Percentiles rank a stretch among this genome's conserved stretches.
These are phyloP conservation scores for Ochlodes sylvanus DNA, from an alignment of 2,888 invertebrate genomes.

Conservation along the genomic window DNA sequence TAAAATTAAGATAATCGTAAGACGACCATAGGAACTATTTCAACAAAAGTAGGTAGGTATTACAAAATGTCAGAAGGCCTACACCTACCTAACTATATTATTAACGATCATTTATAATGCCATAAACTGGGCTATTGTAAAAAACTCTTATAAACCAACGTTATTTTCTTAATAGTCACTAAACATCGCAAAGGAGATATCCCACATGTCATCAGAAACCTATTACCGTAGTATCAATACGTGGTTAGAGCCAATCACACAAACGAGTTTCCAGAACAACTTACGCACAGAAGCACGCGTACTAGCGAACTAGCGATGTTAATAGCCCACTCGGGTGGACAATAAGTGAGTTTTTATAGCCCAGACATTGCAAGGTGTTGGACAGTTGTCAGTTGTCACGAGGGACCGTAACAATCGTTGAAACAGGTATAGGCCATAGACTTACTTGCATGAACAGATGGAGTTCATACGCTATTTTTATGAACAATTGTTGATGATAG, in stretches of 20 bases:
- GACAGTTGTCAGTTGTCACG: conserved; percentile 39
- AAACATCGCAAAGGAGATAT: conserved; percentile 29
- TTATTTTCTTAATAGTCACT: conserved; percentile 24
- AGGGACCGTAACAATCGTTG: conserved; percentile 42
- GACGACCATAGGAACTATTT: neutral
- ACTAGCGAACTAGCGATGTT: conserved; percentile 47
- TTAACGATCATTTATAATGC: conserved; percentile 5
- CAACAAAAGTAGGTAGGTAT: neutral
- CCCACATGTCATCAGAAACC: conserved; percentile 34
- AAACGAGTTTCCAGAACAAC: conserved; percentile 51
- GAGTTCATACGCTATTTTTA: neutral
- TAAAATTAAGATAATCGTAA: neutral
- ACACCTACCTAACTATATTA: neutral
- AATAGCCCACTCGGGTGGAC: conserved; percentile 59
- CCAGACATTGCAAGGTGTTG: conserved; percentile 59
- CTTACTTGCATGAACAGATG: neutral
- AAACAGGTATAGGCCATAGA: conserved; percentile 26
- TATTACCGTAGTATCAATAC: conserved; percentile 38
- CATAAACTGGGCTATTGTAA: neutral
- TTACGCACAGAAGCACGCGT: conserved; percentile 62
- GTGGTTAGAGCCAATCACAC: conserved; percentile 41
- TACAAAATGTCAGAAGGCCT: neutral
- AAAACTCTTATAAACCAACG: conserved; percentile 10
- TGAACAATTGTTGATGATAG: too few species aligned
- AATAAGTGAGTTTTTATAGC: conserved; percentile 56